These are phyloP conservation scores for Ctenochaetus hawaiiensis DNA, from an alignment of 2,797 vertebrate species.

Conservation along the genomic window DNA sequence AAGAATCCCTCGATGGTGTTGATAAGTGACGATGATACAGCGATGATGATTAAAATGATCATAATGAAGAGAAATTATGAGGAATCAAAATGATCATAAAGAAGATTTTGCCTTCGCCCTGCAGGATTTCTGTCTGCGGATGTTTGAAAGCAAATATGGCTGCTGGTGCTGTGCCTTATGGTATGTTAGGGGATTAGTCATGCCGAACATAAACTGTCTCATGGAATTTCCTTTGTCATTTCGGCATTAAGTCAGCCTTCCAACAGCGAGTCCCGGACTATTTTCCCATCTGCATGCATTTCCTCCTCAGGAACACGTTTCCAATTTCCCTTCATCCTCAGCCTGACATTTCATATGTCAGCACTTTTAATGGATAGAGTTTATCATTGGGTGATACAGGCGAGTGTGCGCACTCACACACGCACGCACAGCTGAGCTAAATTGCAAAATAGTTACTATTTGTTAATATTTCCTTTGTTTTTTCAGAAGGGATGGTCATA, in stretches of 20 bases:
- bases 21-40: conserved; percentile 52
- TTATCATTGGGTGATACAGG: conserved; percentile 43
- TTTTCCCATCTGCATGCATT: conserved; percentile 63
- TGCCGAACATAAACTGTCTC: conserved; percentile 56
- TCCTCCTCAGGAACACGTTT: conserved; percentile 55
- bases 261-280: conserved; percentile 15
- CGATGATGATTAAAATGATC: conserved; percentile 57
- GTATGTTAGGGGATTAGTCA: conserved; percentile 64
- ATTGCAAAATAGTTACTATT: conserved; percentile 10
- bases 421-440: not conserved
- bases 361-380: conserved; percentile 50
- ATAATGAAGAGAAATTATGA: conserved; percentile 26
- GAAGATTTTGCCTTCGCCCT: conserved; percentile 27
- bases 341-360: conserved; percentile 49
- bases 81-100: conserved; percentile 31
- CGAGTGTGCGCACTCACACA: conserved; percentile 6
- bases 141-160: conserved; percentile 60
- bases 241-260: conserved; percentile 42
- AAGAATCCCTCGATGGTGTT: not conserved
- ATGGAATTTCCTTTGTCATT: conserved; percentile 59
- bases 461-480: conserved; percentile 40
- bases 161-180: conserved; percentile 59
- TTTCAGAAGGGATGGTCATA: conserved; percentile 12
- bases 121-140: conserved; percentile 36
- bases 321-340: conserved; percentile 58